phyloP scores from a whole-genome alignment of 2,888 invertebrate genomes.

The Acronicta psi region DNA sequence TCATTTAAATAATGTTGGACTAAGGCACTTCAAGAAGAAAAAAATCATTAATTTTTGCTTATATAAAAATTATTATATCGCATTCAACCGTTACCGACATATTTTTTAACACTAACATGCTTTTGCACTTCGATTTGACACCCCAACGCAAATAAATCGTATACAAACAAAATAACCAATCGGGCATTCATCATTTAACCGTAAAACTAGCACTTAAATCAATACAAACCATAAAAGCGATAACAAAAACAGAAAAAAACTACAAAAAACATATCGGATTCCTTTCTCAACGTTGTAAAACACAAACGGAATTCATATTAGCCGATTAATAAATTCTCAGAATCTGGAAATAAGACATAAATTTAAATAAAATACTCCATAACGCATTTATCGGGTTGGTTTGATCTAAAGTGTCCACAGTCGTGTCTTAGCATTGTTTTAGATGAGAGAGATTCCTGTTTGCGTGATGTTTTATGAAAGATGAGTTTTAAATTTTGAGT shows the following conservation, averaged over 20 bases:
- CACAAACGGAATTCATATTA: slow-evolving; percentile 86
- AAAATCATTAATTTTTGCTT: too few species aligned
- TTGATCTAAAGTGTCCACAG: slow-evolving; percentile 74
- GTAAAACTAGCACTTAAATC: slow-evolving; percentile 42
- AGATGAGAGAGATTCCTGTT: slow-evolving; percentile 69
- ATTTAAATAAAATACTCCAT: slow-evolving; percentile 86
- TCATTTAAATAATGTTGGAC: too few species aligned
- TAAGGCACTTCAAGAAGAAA: too few species aligned
- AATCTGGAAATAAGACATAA: slow-evolving; percentile 86
- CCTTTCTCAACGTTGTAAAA: slow-evolving; percentile 69
- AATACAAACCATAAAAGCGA: slow-evolving; percentile 39
- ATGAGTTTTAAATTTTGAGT: slow-evolving; percentile 57
- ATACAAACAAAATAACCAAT: slow-evolving; percentile 18
- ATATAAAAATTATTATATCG: too few species aligned
- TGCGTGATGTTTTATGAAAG: slow-evolving; percentile 66
- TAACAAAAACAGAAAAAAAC: slow-evolving; percentile 33
- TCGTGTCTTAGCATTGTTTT: slow-evolving; percentile 74
- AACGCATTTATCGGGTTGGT: slow-evolving; percentile 74
- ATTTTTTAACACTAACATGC: slow-evolving; percentile 13
- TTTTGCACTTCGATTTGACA: slow-evolving; percentile 27
- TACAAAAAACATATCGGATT: slow-evolving; percentile 71
- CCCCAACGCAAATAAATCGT: slow-evolving; percentile 24
- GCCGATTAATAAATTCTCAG: slow-evolving; percentile 87
- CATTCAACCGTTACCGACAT: neutral
- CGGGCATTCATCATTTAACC: slow-evolving; percentile 35